Base-by-base conservation (phyloP, 2,888 invertebrate species). In the Agrotis exclamationis region DNA sequence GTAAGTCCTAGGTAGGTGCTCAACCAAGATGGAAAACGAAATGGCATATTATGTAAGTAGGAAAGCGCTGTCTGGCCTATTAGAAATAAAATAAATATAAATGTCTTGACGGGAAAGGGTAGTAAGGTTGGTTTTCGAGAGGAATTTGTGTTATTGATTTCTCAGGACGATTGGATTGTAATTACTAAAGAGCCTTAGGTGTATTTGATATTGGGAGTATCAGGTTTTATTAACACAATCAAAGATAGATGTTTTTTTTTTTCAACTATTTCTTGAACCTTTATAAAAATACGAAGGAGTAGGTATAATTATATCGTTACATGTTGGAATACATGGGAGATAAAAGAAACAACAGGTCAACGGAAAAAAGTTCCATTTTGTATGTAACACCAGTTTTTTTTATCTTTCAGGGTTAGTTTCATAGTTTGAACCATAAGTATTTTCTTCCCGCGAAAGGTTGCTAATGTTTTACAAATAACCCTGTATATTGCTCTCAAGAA, bases 41-140 rank as follows among this genome's bases (percentile, higher is more conserved):
- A 71, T 77, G 51, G 62, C 53, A 65, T 80, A 59, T 77, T 68
- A 68, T 45, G 57, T 51, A 51, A 62, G 78, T 20, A 62, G 54
- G 62, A 13, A 24, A 47, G 54, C 51, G 44, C 45, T 53, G 45
- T 24, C 11, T 56, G 51, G 44, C 13, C 72, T 63, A 24, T 48
- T 24, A 47, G 20, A 53, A 48, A 53, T 47, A 39, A 63, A 63
- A 78, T 78, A 24, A 51, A 71, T 39, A 63, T 24, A 47, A 14
- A 58, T 58, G 22, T 53, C 14, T n/a, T 22, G 22, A 33, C 6
- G 16, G 4, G 9, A 33, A 24, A 39, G 18, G 22, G 28, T 74
- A 7, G 3, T 60, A 11, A 39, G 45, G 45, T 45, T 16, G 16
- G 4, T 20, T 20, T 45, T 14, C 3, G 24, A 20, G 22, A 33